Evolutionary conservation across 2,113 vertebrate species (phyloP), one percentile per base, ranked within the genome.

Genomic region (Centropus unirufus): DNA sequence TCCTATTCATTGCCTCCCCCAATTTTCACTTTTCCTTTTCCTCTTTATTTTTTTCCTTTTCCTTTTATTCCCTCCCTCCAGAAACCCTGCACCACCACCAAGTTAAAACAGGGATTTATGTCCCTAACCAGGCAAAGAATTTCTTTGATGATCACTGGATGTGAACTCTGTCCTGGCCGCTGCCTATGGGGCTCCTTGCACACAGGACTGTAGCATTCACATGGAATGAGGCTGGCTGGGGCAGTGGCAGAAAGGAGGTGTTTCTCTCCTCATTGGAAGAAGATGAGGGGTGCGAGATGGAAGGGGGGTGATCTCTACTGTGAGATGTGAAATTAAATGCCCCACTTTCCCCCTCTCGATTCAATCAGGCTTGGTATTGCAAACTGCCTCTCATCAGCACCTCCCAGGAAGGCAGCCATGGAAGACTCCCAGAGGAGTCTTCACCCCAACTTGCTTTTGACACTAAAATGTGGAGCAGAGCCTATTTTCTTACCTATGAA

Each of bases 31-130:
- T 44, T 44, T 39, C 21, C 27, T 15, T 3, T 23, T 18, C 16
- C 6, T 21, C 19, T 58, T 27, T 18, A 12, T 2, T 1, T 6
- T 16, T 32, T 23, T 1, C 6, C 23, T 30, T 32, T 23, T 18
- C 6, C 1, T n/a, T 44, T 46, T 46, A 2, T 4, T 5, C 5
- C 6, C 13, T 8, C 1, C 2, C 12, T 7, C 23, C 46, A 24
- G 44, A 69, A 52, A 8, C 6, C 23, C 15, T 2, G 5, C 1
- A 2, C 27, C 2, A 4, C 22, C 0, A 1, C 58, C 42, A 42
- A 36, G n/a, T 34, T 32, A 21, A 74, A 29, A 2, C 11, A 4
- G 4, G 32, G 12, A 8, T 70, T 1, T 32, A 1, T 20, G 44
- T 47, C 32, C 29, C 7, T 20, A 6, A 34, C 4, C 3, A 2